Conservation (phyloP, 2,797 vertebrate genomes). For the Echeneis naucrates region DNA sequence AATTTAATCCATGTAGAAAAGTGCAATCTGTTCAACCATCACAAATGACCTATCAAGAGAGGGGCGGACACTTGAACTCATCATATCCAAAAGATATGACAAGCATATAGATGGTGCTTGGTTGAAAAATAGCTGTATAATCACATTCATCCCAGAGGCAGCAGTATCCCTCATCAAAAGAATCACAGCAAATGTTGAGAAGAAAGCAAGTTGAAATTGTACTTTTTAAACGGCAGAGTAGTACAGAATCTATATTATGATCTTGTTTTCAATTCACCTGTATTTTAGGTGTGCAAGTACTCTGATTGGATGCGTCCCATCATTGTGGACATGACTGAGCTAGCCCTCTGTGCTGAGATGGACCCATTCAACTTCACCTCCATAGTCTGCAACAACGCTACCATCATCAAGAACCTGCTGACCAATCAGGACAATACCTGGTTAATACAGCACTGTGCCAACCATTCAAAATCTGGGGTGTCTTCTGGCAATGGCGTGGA, state of each 20-base stretch:
- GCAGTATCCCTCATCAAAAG: not conserved
- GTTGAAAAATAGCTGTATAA: too few species aligned
- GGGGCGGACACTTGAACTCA: too few species aligned
- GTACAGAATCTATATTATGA: not conserved
- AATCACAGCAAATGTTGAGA: not conserved
- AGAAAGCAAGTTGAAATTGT: not conserved
- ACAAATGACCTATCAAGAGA: too few species aligned
- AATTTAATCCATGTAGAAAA: not conserved
- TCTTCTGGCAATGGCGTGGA: slow-evolving; percentile 13
- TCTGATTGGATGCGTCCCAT: slow-evolving; percentile 80
- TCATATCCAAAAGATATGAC: not conserved
- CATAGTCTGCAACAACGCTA: slow-evolving; percentile 79
- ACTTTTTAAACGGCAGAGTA: not conserved
- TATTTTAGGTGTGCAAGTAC: slow-evolving; percentile 78
- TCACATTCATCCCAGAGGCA: not conserved
- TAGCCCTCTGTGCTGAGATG: slow-evolving; percentile 82
- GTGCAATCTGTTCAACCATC: not conserved
- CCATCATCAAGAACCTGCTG: slow-evolving; percentile 81
- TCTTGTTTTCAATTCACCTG: not conserved
- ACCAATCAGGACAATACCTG: slow-evolving; percentile 86
- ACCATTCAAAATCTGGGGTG: slow-evolving; percentile 54
- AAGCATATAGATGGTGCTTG: not conserved
- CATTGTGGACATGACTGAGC: slow-evolving; percentile 85
- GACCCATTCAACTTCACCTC: slow-evolving; percentile 82
- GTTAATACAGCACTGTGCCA: slow-evolving; percentile 81